A percentile compares a stretch with the other conserved stretches of the same genome.
Conservation (phyloP, 2,888 invertebrate species). For the Melinopterus prodromus region DNA sequence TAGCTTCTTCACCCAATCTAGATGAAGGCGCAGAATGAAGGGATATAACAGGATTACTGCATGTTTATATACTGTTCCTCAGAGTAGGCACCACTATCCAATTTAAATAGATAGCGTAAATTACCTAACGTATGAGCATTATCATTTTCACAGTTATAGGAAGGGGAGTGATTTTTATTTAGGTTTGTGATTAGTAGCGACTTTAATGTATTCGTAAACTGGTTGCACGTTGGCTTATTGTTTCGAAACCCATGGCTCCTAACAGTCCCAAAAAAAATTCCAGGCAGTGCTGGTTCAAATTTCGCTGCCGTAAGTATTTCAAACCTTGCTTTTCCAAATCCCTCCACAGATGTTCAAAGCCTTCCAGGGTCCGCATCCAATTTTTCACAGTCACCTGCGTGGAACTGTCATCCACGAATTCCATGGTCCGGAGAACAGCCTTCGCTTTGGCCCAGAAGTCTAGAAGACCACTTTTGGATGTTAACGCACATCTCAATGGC, state of each 20-base stretch:
- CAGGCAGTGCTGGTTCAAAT: background rate
- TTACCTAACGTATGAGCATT: background rate
- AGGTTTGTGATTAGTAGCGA: background rate
- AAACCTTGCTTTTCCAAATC: background rate
- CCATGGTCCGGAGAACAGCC: background rate
- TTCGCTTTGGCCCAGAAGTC: background rate
- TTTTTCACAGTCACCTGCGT: background rate
- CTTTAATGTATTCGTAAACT: background rate
- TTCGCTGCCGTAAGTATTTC: background rate
- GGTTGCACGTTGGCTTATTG: background rate
- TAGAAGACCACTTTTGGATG: background rate
- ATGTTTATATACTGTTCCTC: too few relatives aligned
- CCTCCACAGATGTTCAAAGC: background rate
- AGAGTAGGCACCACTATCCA: too few relatives aligned
- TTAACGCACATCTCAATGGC: background rate
- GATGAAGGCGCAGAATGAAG: too few relatives aligned
- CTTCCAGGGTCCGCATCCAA: background rate
- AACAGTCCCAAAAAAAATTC: background rate
- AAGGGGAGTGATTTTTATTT: background rate
- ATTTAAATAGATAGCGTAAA: too few relatives aligned
- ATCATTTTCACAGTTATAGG: background rate
- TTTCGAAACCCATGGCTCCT: background rate
- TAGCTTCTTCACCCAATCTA: background rate
- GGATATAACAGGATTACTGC: too few relatives aligned
- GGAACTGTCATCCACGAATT: background rate